Percentiles rank a stretch among this genome's conserved stretches.
Conservation (phyloP, 2,888 invertebrate genomes). For the Onchidella celtica region DNA sequence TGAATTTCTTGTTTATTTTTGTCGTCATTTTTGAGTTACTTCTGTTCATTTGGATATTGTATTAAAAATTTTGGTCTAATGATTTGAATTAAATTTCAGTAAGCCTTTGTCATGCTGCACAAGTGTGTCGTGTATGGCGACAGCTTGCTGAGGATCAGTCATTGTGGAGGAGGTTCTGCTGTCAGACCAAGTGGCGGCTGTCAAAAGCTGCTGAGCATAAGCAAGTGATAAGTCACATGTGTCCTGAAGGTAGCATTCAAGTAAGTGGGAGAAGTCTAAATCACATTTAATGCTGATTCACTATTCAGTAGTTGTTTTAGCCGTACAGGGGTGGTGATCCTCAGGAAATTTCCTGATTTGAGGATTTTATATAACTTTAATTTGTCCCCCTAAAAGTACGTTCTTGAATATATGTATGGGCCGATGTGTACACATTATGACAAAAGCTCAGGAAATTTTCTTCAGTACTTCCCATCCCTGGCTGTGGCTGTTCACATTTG, state of each 20-base stretch:
- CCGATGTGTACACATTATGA: too few relatives aligned
- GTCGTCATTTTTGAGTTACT: too few relatives aligned
- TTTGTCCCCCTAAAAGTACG: neutral
- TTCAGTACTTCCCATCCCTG: too few relatives aligned
- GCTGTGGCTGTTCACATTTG: too few relatives aligned
- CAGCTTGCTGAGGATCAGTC: conserved; percentile 77
- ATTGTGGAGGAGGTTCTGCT: conserved; percentile 80
- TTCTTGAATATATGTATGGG: too few relatives aligned
- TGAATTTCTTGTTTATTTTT: too few relatives aligned
- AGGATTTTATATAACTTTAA: neutral
- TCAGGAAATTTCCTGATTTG: neutral
- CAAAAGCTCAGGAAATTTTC: too few relatives aligned
- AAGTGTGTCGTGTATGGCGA: conserved; percentile 79
- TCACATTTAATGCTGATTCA: neutral
- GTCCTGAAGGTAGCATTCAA: conserved; percentile 75
- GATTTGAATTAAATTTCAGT: conserved; percentile 66
- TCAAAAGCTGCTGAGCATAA: conserved; percentile 79
- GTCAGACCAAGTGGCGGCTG: conserved; percentile 79
- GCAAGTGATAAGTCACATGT: conserved; percentile 78
- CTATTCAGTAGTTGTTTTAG: neutral
- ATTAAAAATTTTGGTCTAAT: too few relatives aligned
- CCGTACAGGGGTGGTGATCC: neutral
- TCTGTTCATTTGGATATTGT: too few relatives aligned
- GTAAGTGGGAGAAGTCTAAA: conserved; percentile 59
- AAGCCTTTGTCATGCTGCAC: conserved; percentile 77